Percentiles rank a stretch among this genome's conserved stretches.
Conservation (phyloP, 23 tunicate species). For the Ascidia mentula region DNA sequence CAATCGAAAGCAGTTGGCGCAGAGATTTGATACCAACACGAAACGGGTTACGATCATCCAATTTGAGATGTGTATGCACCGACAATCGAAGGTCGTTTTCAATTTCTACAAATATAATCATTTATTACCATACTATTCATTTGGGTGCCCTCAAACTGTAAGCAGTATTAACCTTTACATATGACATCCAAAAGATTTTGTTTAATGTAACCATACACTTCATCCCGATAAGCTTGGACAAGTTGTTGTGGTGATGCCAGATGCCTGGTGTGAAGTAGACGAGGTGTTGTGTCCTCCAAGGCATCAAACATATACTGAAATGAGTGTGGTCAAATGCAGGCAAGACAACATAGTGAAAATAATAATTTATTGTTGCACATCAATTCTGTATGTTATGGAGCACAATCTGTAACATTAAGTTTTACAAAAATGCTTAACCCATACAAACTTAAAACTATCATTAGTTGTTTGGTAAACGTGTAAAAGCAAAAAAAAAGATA, state of each 20-base stretch:
- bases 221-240: slow-evolving; percentile 52
- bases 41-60: slow-evolving; percentile 92
- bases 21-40: slow-evolving; percentile 73
- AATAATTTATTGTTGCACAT: too few relatives aligned
- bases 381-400: too few relatives aligned
- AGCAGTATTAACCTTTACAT: slow-evolving; percentile 49
- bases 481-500: too few relatives aligned
- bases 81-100: slow-evolving; percentile 88
- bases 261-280: slow-evolving; percentile 48
- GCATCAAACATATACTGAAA: slow-evolving; percentile 69
- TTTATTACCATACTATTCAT: not conserved
- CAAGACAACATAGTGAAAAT: too few relatives aligned
- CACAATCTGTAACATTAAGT: too few relatives aligned
- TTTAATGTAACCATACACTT: slow-evolving; percentile 33
- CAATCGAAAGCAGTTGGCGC: slow-evolving; percentile 61
- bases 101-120: slow-evolving; percentile 49
- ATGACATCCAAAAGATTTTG: slow-evolving; percentile 52
- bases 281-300: slow-evolving; percentile 65
- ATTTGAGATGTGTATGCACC: slow-evolving; percentile 88
- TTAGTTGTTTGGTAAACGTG: too few relatives aligned
- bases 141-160: not conserved
- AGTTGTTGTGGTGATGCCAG: slow-evolving; percentile 43
- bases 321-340: too few relatives aligned
- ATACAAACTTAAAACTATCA: too few relatives aligned
- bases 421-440: too few relatives aligned